Evolutionary conservation across 2,797 vertebrate genomes (phyloP).

Genomic region (Dipus sagitta): DNA sequence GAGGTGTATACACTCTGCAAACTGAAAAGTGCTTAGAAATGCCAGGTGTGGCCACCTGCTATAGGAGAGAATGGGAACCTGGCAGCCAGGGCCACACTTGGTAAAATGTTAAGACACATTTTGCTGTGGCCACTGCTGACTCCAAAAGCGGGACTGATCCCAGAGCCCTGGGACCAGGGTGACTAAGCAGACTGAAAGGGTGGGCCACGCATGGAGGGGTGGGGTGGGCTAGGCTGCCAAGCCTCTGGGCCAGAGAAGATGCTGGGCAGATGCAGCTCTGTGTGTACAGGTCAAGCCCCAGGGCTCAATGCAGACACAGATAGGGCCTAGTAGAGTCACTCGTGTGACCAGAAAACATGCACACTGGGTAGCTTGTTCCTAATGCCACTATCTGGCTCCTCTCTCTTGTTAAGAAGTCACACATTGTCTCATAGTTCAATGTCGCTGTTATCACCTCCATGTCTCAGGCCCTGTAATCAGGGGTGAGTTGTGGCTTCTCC

Average conservation of each 20-base stretch:
- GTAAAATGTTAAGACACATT: no score
- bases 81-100: background rate
- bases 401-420: no score
- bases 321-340: background rate
- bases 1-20: background rate
- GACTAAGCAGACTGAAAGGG: background rate
- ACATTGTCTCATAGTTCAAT: background rate
- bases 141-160: background rate
- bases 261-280: background rate
- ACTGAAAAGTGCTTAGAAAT: no score
- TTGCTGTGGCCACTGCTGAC: background rate
- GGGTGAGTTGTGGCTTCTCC: slow-evolving; percentile 45
- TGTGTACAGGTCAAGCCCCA: background rate
- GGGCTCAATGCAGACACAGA: background rate
- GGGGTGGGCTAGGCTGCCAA: rapidly evolving
- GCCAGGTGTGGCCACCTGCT: no score
- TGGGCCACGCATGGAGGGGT: background rate
- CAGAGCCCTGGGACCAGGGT: background rate
- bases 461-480: background rate
- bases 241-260: background rate
- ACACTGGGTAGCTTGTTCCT: no score
- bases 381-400: no score
- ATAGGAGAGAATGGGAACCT: background rate
- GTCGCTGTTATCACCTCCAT: background rate
- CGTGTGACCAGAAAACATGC: rapidly evolving